Percentiles rank a stretch among this genome's conserved stretches.
These are phyloP conservation scores for Eustalomyia histrio DNA, from an alignment of 2,888 invertebrate genomes.

Conservation along the genomic window DNA sequence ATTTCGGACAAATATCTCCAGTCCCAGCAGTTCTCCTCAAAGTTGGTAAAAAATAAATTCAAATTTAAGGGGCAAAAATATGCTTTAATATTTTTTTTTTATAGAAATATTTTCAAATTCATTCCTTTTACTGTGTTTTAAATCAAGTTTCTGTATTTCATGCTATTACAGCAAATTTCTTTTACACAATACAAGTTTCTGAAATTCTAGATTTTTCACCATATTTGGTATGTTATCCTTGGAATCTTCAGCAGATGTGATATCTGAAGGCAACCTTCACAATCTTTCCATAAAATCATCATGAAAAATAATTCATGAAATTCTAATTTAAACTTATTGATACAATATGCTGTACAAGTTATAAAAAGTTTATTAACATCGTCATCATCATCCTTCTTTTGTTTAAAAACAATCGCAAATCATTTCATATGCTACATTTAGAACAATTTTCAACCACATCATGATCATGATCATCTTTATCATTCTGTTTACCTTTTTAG, in stretches of 20 bases:
- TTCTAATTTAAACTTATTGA: conserved; percentile 50
- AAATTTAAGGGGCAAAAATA: no score
- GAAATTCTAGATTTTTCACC: neutral
- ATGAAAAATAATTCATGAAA: conserved; percentile 20
- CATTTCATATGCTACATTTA: neutral
- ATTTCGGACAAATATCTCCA: no score
- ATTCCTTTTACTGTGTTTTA: no score
- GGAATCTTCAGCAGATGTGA: neutral
- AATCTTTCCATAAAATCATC: conserved; percentile 5
- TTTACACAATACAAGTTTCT: no score
- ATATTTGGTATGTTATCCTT: conserved; percentile 30
- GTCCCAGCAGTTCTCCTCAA: no score
- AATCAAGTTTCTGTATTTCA: no score
- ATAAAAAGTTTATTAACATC: conserved; percentile 41
- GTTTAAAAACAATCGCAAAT: conserved; percentile 16
- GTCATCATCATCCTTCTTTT: conserved; percentile 25
- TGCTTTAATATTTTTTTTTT: no score
- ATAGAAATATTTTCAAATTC: no score
- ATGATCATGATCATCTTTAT: conserved; percentile 11
- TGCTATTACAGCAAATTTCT: no score
- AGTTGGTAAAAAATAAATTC: no score
- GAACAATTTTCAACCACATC: conserved; percentile 14
- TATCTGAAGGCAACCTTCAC: conserved; percentile 20
- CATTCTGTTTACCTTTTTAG: conserved; percentile 30
- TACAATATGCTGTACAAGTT: conserved; percentile 33